A percentile compares a stretch with the other conserved stretches of the same genome.
phyloP scores from a whole-genome alignment of 1,140 invertebrate genomes.

The Trichonephila clavipes region DNA sequence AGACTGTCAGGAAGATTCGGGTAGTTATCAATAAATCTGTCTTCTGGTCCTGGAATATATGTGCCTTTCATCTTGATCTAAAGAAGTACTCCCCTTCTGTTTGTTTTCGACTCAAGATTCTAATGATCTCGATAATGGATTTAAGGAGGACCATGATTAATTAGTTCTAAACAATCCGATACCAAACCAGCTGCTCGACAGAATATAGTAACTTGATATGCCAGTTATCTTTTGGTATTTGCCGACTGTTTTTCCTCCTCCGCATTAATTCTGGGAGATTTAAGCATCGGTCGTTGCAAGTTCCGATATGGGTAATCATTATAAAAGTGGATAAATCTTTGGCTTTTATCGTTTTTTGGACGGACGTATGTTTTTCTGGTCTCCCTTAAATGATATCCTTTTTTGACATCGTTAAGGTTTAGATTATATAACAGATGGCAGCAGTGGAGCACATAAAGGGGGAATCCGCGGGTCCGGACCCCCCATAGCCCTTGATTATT shows the following conservation, averaged over 20 bases:
- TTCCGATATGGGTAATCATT: background rate
- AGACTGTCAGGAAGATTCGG: background rate
- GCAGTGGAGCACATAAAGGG: too few species aligned
- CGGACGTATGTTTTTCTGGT: background rate
- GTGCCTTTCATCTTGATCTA: slow-evolving; percentile 56
- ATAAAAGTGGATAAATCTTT: background rate
- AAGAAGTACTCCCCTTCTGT: background rate
- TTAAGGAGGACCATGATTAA: slow-evolving; percentile 9
- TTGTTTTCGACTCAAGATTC: slow-evolving; percentile 27
- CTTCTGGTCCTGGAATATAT: slow-evolving; percentile 8
- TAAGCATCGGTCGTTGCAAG: background rate
- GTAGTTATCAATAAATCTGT: slow-evolving; percentile 51
- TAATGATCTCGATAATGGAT: slow-evolving; percentile 63
- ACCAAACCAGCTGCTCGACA: background rate
- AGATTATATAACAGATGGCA: background rate
- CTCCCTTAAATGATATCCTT: background rate
- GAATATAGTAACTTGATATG: background rate
- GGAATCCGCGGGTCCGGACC: too few species aligned
- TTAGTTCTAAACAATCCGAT: slow-evolving; percentile 18
- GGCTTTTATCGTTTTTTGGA: background rate
- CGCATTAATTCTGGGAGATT: background rate
- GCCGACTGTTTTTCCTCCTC: background rate
- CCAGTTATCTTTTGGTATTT: background rate
- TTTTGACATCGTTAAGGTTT: background rate
- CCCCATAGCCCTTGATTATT: too few species aligned